Evolutionary conservation across 2,797 vertebrate genomes (phyloP), one percentile per base, ranked within the genome.

Genomic region (Botia kubotai): DNA sequence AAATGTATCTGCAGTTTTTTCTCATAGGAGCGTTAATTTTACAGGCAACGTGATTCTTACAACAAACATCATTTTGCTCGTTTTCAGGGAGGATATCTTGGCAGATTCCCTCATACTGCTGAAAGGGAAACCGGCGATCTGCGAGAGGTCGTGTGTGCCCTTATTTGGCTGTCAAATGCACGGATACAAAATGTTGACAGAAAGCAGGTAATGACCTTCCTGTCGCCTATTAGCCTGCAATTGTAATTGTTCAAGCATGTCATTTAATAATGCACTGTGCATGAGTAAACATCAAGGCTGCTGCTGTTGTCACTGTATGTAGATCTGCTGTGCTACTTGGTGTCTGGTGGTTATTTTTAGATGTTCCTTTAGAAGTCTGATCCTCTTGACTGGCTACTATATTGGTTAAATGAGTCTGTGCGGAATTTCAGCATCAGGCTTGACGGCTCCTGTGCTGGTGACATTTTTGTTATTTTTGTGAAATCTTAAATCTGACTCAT

Each of bases 191-290:
- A 90, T 90, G 89, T 83, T 86, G 84, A 83, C 88, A 71, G 87
- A 90, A 86, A 89, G 74, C 89, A 90, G 89, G 89, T 90, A 86
- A 83, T 80, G 69, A 16, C 10, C 53, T 48, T 43, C n/a, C 7
- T 21, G 2, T 11, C 1, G 16, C 6, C 14, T 53, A 1, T 11
- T 14, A 7, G 6, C 50, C 23, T 4, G n/a, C 33, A 33, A 21
- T n/a, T 6, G 1, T 16, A 8, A 39, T 11, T 48, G 19, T n/a
- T 11, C 13, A 52, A 33, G 29, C 19, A 29, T 63, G 26, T 16
- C 29, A 19, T 48, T 70, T 74, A 58, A 43, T 50, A 53, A 16
- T 63, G 13, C 71, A 48, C 19, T 53, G 57, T 74, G 48, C 29
- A 48, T 6, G 39, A 43, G 23, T 13, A 57, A 46, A 46, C 33